Base-by-base conservation (phyloP, 1,140 invertebrate species). In the Eupeodes corollae region DNA sequence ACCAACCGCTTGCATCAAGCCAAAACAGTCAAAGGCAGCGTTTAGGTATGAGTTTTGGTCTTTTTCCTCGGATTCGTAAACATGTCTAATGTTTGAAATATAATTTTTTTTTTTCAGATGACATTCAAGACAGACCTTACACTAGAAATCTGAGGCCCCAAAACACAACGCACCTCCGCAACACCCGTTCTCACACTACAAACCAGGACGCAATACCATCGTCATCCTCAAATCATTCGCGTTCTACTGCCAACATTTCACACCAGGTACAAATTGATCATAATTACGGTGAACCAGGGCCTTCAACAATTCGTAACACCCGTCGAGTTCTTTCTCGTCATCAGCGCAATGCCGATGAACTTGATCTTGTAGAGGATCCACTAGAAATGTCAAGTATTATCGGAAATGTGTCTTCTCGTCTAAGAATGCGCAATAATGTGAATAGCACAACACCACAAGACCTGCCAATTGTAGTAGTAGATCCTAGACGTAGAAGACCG, bases 311-410 rank as follows among this genome's bases (percentile, higher is more conserved):
- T 53, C 13, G 51, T 51, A n/a, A 42, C 37, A 42, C 51, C 60
- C 44, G 63, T 15, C 59, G 63, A 6, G 52, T 60, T 3, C 42
- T 68, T n/a, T 69, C 67, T 1, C 56, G 67, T 2, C 61, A 67
- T 53, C 63, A 67, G 44, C 58, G 64, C 5, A 69, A 66, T 47
- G 59, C 64, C 3, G 61, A 68, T 44, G 64, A 67, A 49, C 43
- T 61, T 34, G 68, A 70, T 47, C 44, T 47, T 33, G 62, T 57
- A 14, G 52, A 62, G 41, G 69, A 70, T 56, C 61, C 68, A 1
- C 39, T 62, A 9, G 56, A 56, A 12, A 61, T 46, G 40, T 41
- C 54, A 2, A 55, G 37, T 33, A 42, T 35, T 5, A 48, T 34
- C 41, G 42, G 30, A 11, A 43, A 48, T 18, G 26, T 11, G 5